phyloP scores from a whole-genome alignment of 2,888 invertebrate genomes.

The Cheilosia grossa region DNA sequence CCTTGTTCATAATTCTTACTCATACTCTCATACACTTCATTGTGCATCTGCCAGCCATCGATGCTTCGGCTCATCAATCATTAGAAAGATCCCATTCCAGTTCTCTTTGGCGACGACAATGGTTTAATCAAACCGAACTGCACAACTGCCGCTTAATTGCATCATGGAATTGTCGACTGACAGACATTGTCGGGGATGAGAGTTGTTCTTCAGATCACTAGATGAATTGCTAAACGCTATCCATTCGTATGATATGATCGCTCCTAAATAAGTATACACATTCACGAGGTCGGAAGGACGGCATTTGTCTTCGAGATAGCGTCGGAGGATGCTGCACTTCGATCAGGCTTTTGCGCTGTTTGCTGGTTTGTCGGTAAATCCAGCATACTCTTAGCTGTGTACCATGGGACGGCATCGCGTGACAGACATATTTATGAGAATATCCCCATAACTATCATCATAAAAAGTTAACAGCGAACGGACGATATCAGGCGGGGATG shows the following conservation, averaged over 20 bases:
- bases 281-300: background rate
- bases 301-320: slow-evolving; percentile 13
- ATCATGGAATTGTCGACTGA: slow-evolving; percentile 42
- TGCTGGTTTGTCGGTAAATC: slow-evolving; percentile 34
- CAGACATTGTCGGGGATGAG: slow-evolving; percentile 9
- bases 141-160: slow-evolving; percentile 48
- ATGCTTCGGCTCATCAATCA: slow-evolving; percentile 52
- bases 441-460: slow-evolving; percentile 32
- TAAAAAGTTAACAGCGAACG: slow-evolving; percentile 17
- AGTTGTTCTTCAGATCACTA: slow-evolving; percentile 1
- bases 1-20: background rate
- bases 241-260: slow-evolving; percentile 10
- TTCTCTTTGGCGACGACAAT: background rate
- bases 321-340: background rate
- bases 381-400: slow-evolving; percentile 4
- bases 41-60: slow-evolving; percentile 33
- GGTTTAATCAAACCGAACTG: slow-evolving; percentile 24
- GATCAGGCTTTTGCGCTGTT: slow-evolving; percentile 10
- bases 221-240: background rate
- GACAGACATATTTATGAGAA: slow-evolving; percentile 56
- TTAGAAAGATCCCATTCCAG: slow-evolving; percentile 18
- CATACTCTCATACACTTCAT: background rate
- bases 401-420: slow-evolving; percentile 27
- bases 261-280: background rate
- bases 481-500: slow-evolving; percentile 6